Percentiles rank a stretch among this genome's conserved stretches.
Evolutionary conservation across 2,888 invertebrate species (phyloP).

Genomic region (Lacanobia wlatinum): DNA sequence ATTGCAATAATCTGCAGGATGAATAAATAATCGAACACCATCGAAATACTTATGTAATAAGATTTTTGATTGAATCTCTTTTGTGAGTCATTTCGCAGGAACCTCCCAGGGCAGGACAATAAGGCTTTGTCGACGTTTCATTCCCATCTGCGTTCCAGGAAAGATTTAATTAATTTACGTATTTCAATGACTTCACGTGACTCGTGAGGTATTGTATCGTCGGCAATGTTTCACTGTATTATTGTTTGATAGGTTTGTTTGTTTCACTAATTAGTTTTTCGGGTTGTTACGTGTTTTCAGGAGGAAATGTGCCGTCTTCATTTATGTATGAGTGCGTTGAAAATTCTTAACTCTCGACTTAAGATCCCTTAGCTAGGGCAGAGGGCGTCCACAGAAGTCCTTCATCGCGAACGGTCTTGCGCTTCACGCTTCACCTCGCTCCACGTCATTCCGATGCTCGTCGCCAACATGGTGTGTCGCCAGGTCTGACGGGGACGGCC

Average conservation of each 20-base stretch:
- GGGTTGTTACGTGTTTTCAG: background rate
- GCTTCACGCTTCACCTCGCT: too few relatives aligned
- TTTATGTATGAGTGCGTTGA: background rate
- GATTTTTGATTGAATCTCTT: slow-evolving; percentile 35
- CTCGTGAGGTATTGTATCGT: background rate
- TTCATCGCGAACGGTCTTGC: too few relatives aligned
- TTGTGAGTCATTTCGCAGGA: slow-evolving; percentile 17
- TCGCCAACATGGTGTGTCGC: too few relatives aligned
- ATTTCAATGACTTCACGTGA: slow-evolving; percentile 18
- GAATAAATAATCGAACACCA: slow-evolving; percentile 10
- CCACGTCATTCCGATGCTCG: too few relatives aligned
- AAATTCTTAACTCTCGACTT: too few relatives aligned
- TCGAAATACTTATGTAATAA: slow-evolving; percentile 20
- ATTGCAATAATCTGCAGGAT: background rate
- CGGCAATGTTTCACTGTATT: background rate
- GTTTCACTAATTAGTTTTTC: slow-evolving; percentile 15
- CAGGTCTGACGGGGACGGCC: too few relatives aligned
- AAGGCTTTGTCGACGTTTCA: slow-evolving; percentile 31
- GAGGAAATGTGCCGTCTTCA: background rate
- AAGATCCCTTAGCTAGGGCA: too few relatives aligned
- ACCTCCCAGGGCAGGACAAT: slow-evolving; percentile 24
- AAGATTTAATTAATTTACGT: slow-evolving; percentile 25
- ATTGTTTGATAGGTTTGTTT: slow-evolving; percentile 25
- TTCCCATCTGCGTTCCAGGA: slow-evolving; percentile 13
- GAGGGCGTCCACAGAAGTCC: too few relatives aligned